Conservation (phyloP, 2,888 invertebrate genomes). For the Himalopsyche japonica region DNA sequence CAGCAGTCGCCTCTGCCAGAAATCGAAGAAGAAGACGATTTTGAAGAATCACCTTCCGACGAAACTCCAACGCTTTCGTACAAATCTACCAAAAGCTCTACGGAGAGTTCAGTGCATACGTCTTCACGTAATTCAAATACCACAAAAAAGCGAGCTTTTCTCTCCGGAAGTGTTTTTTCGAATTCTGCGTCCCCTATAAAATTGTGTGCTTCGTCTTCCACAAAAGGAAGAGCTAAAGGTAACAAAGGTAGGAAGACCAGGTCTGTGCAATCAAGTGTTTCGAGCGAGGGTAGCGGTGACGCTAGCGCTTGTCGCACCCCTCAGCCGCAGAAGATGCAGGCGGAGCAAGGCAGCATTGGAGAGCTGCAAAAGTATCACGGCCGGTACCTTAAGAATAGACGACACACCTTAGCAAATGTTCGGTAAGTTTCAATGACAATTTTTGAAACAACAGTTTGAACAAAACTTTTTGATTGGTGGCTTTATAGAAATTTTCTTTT, state of each 20-base stretch:
- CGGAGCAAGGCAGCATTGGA: constrained; percentile 88
- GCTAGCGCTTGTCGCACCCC: constrained; percentile 45
- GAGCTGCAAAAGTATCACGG: constrained; percentile 89
- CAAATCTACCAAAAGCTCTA: constrained; percentile 59
- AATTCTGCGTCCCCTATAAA: constrained; percentile 67
- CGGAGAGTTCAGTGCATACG: constrained; percentile 57
- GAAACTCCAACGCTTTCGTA: constrained; percentile 58
- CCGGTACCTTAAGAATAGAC: constrained; percentile 80
- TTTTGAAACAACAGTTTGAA: not conserved
- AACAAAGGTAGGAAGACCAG: constrained; percentile 54
- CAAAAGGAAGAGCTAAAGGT: constrained; percentile 57
- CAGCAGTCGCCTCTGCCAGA: constrained; percentile 78
- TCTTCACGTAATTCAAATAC: constrained; percentile 53
- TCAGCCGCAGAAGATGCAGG: constrained; percentile 78
- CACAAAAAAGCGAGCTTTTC: constrained; percentile 41
- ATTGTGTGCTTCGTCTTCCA: constrained; percentile 61
- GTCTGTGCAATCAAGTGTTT: constrained; percentile 44
- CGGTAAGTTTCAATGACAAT: constrained; percentile 69
- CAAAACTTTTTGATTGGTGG: no score
- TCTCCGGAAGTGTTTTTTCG: constrained; percentile 47
- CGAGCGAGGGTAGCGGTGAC: constrained; percentile 34
- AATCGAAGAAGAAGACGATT: constrained; percentile 81
- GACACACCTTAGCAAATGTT: constrained; percentile 90
- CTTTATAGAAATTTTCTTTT: no score
- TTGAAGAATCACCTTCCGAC: constrained; percentile 58